Evolutionary conservation across 2,888 invertebrate species (phyloP), one percentile per base, ranked within the genome.

Genomic region (Ptychoptera contaminata): DNA sequence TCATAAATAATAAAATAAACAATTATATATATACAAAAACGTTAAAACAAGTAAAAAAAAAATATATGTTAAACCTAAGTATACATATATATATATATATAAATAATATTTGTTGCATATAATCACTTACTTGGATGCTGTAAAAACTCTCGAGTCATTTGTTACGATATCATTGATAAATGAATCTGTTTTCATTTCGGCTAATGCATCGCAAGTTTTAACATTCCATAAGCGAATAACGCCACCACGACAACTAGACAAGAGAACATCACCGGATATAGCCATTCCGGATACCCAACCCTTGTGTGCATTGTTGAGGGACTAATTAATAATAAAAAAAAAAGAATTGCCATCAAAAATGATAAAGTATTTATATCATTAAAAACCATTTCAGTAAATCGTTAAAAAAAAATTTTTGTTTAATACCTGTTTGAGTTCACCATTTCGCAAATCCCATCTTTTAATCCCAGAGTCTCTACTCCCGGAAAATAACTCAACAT

Each of bases 381-480:
- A 8, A 40, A 32, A 31, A 41, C 5, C n/a, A 39, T 41, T 41
- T 41, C 31, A 15, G 3, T n/a, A 7, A 30, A 36, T 23, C 12
- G 3, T 9, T 15, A 12, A 14, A 5, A 32, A 40, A 40, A 12
- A 4, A n/a, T 16, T 15, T 9, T 15, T 4, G 15, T 32, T 29
- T 9, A 46, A 46, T 50, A 57, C 58, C 54, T 59, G 59, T 46
- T 56, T 58, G 40, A 58, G 54, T 52, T 58, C 58, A 47, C 59
- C 56, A 48, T 54, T 58, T 50, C 58, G 59, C 35, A 87, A 67
- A 56, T 79, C 78, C 87, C 87, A 88, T 54, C 84, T 79, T 67
- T 88, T 88, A 60, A 90, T 80, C 59, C 84, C 82, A 63, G 79
- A 81, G 65, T 90, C 90, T 39, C 90, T 67, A 7, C 86, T 86